phyloP scores from a whole-genome alignment of 2,888 invertebrate species.

The Pimpla rufipes region DNA sequence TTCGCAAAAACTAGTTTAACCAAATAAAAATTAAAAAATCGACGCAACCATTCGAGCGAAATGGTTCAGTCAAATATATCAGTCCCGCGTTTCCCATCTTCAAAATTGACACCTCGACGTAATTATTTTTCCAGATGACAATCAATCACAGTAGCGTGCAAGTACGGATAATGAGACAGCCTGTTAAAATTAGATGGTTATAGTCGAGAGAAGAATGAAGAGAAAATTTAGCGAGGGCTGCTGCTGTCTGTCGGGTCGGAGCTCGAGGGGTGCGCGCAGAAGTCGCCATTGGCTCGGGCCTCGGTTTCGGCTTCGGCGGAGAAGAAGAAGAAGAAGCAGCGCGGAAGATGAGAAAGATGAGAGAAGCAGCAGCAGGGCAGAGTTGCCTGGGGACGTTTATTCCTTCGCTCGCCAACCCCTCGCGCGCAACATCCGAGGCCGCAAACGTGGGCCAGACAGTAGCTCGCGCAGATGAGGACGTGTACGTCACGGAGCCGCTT shows the following conservation, averaged over 20 bases:
- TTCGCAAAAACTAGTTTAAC: no score
- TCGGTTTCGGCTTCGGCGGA: conserved; percentile 14
- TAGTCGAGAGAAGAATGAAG: conserved; percentile 62
- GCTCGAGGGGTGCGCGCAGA: conserved; percentile 36
- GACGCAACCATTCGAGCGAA: neutral
- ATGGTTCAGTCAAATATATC: neutral
- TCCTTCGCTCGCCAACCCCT: no score
- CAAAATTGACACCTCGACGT: neutral
- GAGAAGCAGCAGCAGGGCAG: neutral
- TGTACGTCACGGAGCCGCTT: conserved; percentile 31
- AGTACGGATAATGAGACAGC: conserved; percentile 55
- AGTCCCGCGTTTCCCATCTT: no score
- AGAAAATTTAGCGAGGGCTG: conserved; percentile 61
- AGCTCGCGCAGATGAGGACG: conserved; percentile 53
- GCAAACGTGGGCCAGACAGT: conserved; percentile 32
- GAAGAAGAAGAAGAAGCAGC: conserved; percentile 52
- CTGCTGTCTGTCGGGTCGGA: conserved; percentile 6
- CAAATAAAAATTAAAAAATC: no score
- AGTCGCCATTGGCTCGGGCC: conserved; percentile 45
- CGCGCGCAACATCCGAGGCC: neutral
- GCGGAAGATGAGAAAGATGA: conserved; percentile 43
- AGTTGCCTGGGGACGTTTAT: no score
- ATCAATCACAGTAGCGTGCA: conserved; percentile 17
- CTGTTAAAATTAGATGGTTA: conserved; percentile 59
- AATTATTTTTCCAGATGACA: neutral